Percentiles rank a stretch among this genome's conserved stretches.
Evolutionary conservation across 2,797 vertebrate genomes (phyloP).

Genomic region (Adrianichthys oophorus): DNA sequence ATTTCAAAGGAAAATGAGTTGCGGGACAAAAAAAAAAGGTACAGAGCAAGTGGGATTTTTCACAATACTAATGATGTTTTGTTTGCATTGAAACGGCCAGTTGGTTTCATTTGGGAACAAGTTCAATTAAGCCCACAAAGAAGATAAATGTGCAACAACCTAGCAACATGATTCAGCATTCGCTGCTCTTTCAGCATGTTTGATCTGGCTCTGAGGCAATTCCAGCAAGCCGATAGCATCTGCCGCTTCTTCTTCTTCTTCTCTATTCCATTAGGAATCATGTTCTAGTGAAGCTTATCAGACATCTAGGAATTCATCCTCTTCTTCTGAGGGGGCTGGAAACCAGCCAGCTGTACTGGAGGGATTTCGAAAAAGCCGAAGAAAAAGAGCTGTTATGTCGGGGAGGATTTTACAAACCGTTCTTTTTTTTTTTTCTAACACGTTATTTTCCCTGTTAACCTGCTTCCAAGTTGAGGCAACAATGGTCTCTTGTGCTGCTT

Average conservation of each 20-base stretch:
- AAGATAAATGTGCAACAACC: slow-evolving; percentile 58
- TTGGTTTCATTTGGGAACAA: slow-evolving; percentile 62
- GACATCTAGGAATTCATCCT: slow-evolving; percentile 74
- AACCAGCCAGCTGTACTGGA: slow-evolving; percentile 59
- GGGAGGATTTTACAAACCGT: slow-evolving; percentile 35
- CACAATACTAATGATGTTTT: slow-evolving; percentile 60
- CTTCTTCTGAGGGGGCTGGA: slow-evolving; percentile 64
- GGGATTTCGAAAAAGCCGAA: slow-evolving; percentile 54
- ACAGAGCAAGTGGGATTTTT: slow-evolving; percentile 42
- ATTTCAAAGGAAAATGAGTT: slow-evolving; percentile 39
- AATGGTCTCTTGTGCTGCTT: slow-evolving; percentile 20
- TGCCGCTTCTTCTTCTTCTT: slow-evolving; percentile 68
- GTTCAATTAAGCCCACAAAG: slow-evolving; percentile 63
- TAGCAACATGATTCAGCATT: slow-evolving; percentile 52
- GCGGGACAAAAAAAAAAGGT: neutral
- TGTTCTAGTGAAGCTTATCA: slow-evolving; percentile 75
- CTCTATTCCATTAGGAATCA: slow-evolving; percentile 72
- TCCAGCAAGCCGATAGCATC: slow-evolving; percentile 66
- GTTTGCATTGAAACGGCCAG: slow-evolving; percentile 51
- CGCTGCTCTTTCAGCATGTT: slow-evolving; percentile 56
- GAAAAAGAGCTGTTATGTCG: slow-evolving; percentile 56
- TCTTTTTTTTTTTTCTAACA: slow-evolving; percentile 13
- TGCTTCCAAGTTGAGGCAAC: slow-evolving; percentile 24
- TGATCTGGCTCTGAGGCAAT: slow-evolving; percentile 64
- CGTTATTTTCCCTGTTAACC: slow-evolving; percentile 45